A percentile compares a stretch with the other conserved stretches of the same genome.
Evolutionary conservation across 2,113 vertebrate species (phyloP).

Genomic region (Pachycephala philippinensis): DNA sequence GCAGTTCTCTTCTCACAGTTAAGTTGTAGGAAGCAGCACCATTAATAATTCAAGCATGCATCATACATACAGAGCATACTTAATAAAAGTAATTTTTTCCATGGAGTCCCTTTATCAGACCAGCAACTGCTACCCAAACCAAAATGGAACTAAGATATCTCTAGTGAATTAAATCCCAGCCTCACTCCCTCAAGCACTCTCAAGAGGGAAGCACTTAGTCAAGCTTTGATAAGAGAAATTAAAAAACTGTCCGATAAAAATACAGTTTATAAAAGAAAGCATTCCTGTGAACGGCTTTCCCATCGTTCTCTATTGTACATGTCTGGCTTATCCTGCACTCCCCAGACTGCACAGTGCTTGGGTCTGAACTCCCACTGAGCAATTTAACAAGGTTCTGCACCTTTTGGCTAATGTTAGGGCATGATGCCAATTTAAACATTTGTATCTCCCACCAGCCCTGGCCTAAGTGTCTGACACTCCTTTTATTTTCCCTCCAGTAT

Average conservation of each 20-base stretch:
- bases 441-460: not conserved
- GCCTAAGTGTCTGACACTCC: not conserved
- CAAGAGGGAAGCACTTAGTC: not conserved
- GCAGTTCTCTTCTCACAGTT: not conserved
- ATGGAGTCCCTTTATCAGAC: not conserved
- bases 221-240: not conserved
- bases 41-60: not conserved
- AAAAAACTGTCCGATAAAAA: not conserved
- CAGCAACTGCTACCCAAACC: not conserved
- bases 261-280: not conserved
- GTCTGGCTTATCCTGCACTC: not conserved
- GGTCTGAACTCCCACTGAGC: not conserved
- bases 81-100: not conserved
- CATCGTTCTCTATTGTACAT: not conserved
- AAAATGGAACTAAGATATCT: not conserved
- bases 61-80: not conserved
- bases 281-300: not conserved
- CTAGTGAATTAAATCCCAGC: not conserved
- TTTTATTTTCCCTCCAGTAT: not conserved
- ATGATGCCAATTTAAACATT: not conserved
- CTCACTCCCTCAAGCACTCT: not conserved
- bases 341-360: not conserved
- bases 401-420: not conserved
- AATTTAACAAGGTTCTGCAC: not conserved
- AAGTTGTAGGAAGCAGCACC: not conserved